phyloP scores from a whole-genome alignment of 1,140 invertebrate species.

The Pogonomyrmex barbatus region DNA sequence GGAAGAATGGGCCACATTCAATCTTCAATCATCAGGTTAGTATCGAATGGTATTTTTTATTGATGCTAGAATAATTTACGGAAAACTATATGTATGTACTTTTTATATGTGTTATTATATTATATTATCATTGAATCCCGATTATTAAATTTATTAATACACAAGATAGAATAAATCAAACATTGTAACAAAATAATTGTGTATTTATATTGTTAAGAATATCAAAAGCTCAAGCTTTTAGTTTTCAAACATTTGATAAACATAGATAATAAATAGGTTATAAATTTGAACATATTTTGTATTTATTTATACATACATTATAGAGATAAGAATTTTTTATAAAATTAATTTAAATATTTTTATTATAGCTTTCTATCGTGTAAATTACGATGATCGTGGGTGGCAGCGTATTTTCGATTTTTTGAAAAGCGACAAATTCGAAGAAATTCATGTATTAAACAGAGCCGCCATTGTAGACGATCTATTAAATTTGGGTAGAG shows the following conservation, averaged over 20 bases:
- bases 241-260: no score
- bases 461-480: constrained; percentile 94
- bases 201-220: no score
- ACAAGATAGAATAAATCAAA: no score
- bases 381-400: constrained; percentile 90
- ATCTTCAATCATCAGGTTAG: constrained; percentile 89
- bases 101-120: neutral
- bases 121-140: neutral
- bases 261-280: neutral
- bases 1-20: constrained; percentile 90
- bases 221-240: no score
- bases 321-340: neutral
- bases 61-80: neutral
- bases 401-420: constrained; percentile 88
- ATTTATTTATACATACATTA: no score
- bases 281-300: no score
- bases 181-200: no score
- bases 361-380: constrained; percentile 90
- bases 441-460: constrained; percentile 89
- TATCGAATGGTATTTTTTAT: neutral
- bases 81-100: no score
- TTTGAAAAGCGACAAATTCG: constrained; percentile 85
- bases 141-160: no score
- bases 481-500: constrained; percentile 88
- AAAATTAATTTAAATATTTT: neutral